Percentiles rank a stretch among this genome's conserved stretches.
Conservation (phyloP, 2,888 invertebrate species). For the Archaeoteleia sp. region DNA sequence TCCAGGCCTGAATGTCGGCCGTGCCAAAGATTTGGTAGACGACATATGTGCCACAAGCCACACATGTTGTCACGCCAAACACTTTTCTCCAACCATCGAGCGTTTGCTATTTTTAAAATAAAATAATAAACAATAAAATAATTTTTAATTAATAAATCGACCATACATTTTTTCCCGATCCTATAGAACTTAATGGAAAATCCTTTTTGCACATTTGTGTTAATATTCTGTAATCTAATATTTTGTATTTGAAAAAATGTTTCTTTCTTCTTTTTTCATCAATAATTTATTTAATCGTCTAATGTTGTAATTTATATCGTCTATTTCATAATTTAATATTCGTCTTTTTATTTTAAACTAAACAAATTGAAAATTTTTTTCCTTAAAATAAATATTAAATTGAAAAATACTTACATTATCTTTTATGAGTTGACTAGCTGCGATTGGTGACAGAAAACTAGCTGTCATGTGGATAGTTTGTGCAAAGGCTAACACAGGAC, state of each 20-base stretch:
- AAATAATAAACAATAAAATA: conserved; percentile 8
- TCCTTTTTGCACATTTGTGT: too few species aligned
- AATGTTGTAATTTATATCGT: too few species aligned
- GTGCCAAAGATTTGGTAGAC: conserved; percentile 82
- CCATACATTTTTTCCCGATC: too few species aligned
- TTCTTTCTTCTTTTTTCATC: too few species aligned
- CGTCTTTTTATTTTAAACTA: too few species aligned
- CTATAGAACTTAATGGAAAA: too few species aligned
- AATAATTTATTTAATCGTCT: too few species aligned
- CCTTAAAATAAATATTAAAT: conserved; percentile 9
- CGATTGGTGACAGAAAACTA: conserved; percentile 82
- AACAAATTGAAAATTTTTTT: conserved; percentile 2
- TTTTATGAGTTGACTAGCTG: conserved; percentile 79
- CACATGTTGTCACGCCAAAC: conserved; percentile 79
- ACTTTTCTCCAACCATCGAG: conserved; percentile 79
- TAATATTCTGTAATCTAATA: too few species aligned
- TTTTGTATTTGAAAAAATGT: too few species aligned
- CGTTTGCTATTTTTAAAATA: conserved; percentile 66
- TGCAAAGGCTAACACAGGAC: conserved; percentile 83
- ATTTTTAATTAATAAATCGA: conserved; percentile 8
- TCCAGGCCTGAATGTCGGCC: conserved; percentile 78
- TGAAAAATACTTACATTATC: conserved; percentile 76
- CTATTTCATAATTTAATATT: too few species aligned
- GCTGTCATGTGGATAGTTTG: conserved; percentile 87
- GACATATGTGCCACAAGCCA: conserved; percentile 79